These are phyloP conservation scores for Parotocinclus haroldoi DNA, from an alignment of 2,797 vertebrate genomes.

Conservation along the genomic window DNA sequence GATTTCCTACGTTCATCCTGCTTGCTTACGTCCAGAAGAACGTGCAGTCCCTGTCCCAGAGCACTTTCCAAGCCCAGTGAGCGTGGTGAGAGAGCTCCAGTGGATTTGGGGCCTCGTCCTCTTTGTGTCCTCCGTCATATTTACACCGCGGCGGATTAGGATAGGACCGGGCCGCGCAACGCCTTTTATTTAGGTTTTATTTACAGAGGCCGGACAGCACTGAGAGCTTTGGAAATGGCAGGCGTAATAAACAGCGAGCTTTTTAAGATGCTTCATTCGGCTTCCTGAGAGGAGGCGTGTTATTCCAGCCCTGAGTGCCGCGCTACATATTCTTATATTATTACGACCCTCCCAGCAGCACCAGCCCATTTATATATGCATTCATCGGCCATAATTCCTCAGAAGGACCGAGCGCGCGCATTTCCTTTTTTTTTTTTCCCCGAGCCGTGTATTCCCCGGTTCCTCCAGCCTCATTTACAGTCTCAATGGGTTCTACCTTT, in stretches of 20 bases:
- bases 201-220: neutral
- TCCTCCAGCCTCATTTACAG: conserved; percentile 51
- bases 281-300: conserved; percentile 27
- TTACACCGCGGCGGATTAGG: no score
- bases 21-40: no score
- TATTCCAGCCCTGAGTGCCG: conserved; percentile 1
- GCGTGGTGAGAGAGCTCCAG: no score
- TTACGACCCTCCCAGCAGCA: conserved; percentile 38
- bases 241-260: conserved; percentile 8
- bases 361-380: conserved; percentile 31
- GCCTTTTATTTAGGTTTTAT: no score
- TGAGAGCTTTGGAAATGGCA: neutral
- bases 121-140: no score
- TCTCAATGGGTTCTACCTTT: conserved; percentile 53
- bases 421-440: conserved; percentile 40
- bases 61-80: no score
- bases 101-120: no score
- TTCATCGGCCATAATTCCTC: conserved; percentile 47
- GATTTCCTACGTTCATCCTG: no score
- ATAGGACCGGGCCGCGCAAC: no score
- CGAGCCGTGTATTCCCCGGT: conserved; percentile 41
- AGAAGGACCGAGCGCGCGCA: conserved; percentile 37
- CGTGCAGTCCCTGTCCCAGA: no score
- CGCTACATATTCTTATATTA: conserved; percentile 35
- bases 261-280: conserved; percentile 20